Evolutionary conservation across 2,113 vertebrate species (phyloP), one percentile per base, ranked within the genome.

Genomic region (Trochalopteron elliotii): DNA sequence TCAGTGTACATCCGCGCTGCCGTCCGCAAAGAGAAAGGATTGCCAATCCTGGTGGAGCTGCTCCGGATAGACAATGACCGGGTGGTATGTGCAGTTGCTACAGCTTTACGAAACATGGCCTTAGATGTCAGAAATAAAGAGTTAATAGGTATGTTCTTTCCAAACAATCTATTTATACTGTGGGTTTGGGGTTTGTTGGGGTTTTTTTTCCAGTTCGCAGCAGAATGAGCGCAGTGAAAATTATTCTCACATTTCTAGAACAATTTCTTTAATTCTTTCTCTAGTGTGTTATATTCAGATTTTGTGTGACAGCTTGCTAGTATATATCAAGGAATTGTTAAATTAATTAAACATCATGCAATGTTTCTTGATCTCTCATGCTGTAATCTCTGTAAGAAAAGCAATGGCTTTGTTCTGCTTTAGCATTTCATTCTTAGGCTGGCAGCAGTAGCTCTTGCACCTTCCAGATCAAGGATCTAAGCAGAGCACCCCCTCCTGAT

Each of bases 81-180:
- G 24, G 99, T 99, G 94, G 99, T 99, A 64, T 99, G 99, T 81
- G 99, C 99, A 7, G 99, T 99, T 63, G 99, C 99, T 95, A 99
- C 99, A 5, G 99, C 99, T 27, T 98, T 99, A 96, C 98, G 99
- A 95, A 99, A 99, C 97, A 99, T 99, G 99, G 99, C 99, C 94
- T 98, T 99, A 98, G 99, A 99, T 95, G 98, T 99, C 97, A 98
- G 99, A 97, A 99, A 99, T 97, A 99, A 99, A 97, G 99, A 99
- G 88, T 97, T 99, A 94, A 99, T 99, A 25, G 99, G 99, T 99
- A 98, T 57, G 99, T 98, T 27, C 27, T 79, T 71, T 72, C 61
- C 14, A 33, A 53, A 50, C 35, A 64, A 7, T 65, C 30, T 81
- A 1, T 67, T 7, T 64, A 0, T 80, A 47, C 12, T 53, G 20